These are phyloP conservation scores for Papilio xuthus DNA, from an alignment of 1,140 invertebrate species.

Conservation along the genomic window DNA sequence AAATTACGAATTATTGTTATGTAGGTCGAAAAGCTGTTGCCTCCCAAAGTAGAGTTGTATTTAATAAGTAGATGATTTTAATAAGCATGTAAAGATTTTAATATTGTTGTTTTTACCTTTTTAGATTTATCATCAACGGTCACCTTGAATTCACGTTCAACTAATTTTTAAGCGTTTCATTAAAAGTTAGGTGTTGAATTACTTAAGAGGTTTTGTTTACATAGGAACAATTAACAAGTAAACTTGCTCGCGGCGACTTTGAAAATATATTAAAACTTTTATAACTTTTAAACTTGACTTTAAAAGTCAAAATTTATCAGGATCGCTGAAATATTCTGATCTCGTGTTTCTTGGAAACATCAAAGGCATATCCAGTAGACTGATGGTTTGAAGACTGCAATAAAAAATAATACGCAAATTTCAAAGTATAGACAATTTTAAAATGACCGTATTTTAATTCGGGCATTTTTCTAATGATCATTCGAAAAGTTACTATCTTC, in stretches of 20 bases:
- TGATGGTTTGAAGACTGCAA: not conserved
- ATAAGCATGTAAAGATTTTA: not conserved
- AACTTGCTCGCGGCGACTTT: not conserved
- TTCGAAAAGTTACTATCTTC: no score
- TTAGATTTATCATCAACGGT: not conserved
- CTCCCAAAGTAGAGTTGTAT: no score
- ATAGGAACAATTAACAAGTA: slow-evolving; percentile 11
- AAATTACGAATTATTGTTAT: no score
- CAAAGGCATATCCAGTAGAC: not conserved
- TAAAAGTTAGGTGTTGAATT: not conserved
- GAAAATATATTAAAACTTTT: slow-evolving; percentile 12
- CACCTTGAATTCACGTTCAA: not conserved
- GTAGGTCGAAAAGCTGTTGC: no score
- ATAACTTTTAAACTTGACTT: not conserved
- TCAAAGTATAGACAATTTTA: no score
- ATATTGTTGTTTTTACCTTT: not conserved
- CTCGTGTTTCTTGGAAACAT: not conserved
- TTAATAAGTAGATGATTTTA: no score
- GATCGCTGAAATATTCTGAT: not conserved
- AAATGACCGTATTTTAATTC: no score
- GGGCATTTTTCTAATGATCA: no score
- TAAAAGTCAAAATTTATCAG: not conserved
- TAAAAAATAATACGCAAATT: no score
- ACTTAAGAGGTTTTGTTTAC: slow-evolving; percentile 26
- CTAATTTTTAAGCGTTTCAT: slow-evolving; percentile 1